These are phyloP conservation scores for Pristionchus maxplancki DNA, from an alignment of 2,888 invertebrate species.

Conservation along the genomic window DNA sequence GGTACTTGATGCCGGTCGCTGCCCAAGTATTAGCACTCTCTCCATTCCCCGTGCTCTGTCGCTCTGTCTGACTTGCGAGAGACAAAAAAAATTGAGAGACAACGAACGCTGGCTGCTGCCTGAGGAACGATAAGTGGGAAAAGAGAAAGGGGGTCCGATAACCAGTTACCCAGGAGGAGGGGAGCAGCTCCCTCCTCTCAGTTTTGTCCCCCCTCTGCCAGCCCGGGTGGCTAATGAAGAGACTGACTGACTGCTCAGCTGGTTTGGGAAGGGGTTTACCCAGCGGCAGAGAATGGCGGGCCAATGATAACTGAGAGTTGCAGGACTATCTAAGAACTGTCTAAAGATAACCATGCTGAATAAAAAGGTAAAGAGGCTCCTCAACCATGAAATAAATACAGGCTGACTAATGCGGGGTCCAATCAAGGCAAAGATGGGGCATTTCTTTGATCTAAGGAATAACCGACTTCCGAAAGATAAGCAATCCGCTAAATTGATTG, in stretches of 20 bases:
- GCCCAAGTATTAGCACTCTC: neutral
- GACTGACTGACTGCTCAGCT: neutral
- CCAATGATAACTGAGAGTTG: neutral
- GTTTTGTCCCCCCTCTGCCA: slow-evolving; percentile 1
- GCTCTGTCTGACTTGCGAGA: neutral
- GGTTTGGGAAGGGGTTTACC: neutral
- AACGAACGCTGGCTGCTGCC: neutral
- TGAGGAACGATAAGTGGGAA: neutral
- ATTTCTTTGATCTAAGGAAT: slow-evolving; percentile 11
- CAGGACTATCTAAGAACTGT: too few relatives aligned
- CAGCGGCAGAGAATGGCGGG: neutral
- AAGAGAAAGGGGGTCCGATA: neutral
- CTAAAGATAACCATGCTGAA: too few relatives aligned
- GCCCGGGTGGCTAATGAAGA: slow-evolving; percentile 5
- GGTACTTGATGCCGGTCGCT: neutral
- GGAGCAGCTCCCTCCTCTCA: neutral
- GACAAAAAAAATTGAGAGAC: neutral
- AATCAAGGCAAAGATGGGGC: neutral
- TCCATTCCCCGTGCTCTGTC: neutral
- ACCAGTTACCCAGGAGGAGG: neutral
- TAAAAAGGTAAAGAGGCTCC: too few relatives aligned
- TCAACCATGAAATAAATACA: neutral
- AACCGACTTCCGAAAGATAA: too few relatives aligned
- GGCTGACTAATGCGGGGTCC: slow-evolving; percentile 1
- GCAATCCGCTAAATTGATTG: too few relatives aligned